Evolutionary conservation across 2,113 vertebrate genomes (phyloP).

Genomic region (Marcusenius ussheri): DNA sequence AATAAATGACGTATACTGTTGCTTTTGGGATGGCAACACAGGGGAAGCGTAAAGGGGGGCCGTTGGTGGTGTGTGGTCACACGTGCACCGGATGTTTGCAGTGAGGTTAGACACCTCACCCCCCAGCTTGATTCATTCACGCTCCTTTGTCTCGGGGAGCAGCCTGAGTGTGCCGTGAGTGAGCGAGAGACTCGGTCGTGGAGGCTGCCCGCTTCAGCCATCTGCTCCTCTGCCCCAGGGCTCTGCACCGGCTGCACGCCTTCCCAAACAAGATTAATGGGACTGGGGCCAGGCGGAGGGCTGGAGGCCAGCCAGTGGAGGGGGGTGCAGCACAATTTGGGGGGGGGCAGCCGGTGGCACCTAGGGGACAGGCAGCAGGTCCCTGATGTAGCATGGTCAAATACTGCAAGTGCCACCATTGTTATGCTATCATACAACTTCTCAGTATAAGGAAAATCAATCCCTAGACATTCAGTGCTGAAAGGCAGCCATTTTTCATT

Average conservation of each 20-base stretch:
- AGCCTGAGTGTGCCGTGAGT: neutral
- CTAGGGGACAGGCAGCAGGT: neutral
- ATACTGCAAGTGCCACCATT: neutral
- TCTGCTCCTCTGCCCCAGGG: constrained; percentile 33
- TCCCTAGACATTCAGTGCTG: neutral
- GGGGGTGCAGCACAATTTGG: neutral
- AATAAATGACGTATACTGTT: neutral
- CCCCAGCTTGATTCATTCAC: neutral
- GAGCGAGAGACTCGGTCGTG: neutral
- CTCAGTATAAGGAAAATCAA: neutral
- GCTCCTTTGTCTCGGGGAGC: constrained; percentile 8
- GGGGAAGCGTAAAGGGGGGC: neutral
- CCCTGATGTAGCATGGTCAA: neutral
- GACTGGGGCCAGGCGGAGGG: constrained; percentile 13
- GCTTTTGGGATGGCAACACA: neutral
- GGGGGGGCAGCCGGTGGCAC: neutral
- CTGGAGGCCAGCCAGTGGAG: neutral
- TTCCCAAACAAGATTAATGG: constrained; percentile 24
- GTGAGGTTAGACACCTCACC: neutral
- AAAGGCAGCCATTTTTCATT: neutral
- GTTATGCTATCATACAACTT: neutral
- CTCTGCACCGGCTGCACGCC: constrained; percentile 15
- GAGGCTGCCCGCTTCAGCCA: constrained; percentile 16
- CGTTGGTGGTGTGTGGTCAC: neutral
- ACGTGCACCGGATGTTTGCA: neutral